Evolutionary conservation across 1,140 invertebrate genomes (phyloP), one percentile per base, ranked within the genome.

Genomic region (Latrodectus geometricus): DNA sequence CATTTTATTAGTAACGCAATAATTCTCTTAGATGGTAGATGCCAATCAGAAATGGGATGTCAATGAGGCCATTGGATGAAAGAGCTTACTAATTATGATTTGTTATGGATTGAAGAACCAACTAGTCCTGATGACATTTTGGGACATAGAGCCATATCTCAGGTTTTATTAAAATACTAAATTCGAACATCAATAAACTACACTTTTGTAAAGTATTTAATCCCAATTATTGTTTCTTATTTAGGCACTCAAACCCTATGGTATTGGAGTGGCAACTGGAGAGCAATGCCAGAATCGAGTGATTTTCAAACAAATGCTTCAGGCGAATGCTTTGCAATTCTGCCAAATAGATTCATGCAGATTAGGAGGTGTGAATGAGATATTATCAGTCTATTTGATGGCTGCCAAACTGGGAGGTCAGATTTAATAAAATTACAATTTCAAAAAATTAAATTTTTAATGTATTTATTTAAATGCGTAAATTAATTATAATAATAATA

Each of bases 21-120:
- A 35, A 35, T 21, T 76, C 12, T 78, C 72, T 76, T 79, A 80
- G 90, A 96, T 97, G 95, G 93, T 97, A 3, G 97, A 98, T 91
- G 96, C 96, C 0, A 98, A 98, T 91, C 97, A 98, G 93, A 93
- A 94, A 8, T 98, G 97, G 97, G 95, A 96, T 88, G 95, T 97
- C 3, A 89, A 94, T 23, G 93, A 96, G 91, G 95, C 97, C 0
- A 95, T 97, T 97, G 96, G 96, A 96, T 97, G 94, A 94, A 94
- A 89, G 89, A 94, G 75, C 89, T 98, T 56, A 92, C 94, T 0
- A 91, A 94, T 48, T 96, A 95, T 88, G 95, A 96, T 87, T 94
- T 95, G 9, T 90, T 94, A 21, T 98, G 96, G 96, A 97, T 98
- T 88, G 97, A 98, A 91, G 97, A 98, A 90, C 97, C 97, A 9